A percentile compares a stretch with the other conserved stretches of the same genome.
Conservation (phyloP, 2,113 vertebrate species). For the Podarcis cretensis region DNA sequence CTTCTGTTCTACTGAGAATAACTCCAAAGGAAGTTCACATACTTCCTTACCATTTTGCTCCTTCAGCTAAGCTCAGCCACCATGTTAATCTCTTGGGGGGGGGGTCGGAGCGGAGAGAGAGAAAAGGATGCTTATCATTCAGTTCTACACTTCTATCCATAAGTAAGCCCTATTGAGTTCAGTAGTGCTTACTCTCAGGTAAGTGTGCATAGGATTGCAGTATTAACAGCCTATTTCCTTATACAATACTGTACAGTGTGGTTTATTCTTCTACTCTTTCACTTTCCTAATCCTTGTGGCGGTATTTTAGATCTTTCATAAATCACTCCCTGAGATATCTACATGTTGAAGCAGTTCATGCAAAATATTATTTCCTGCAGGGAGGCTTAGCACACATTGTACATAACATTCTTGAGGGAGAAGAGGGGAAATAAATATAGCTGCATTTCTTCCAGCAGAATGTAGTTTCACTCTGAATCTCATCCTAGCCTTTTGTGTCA, state of each 20-base stretch:
- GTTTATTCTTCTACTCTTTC: not conserved
- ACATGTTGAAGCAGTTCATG: not conserved
- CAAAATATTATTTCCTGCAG: not conserved
- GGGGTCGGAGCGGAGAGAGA: too few species aligned
- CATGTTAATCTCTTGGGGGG: not conserved
- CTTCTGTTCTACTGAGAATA: not conserved
- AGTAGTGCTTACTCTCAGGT: too few species aligned
- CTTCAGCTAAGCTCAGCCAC: not conserved
- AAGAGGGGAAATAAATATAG: constrained; percentile 39
- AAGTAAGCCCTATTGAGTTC: too few species aligned
- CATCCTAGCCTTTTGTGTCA: constrained; percentile 43
- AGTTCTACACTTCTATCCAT: too few species aligned
- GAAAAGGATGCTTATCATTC: not conserved
- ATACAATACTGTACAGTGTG: not conserved
- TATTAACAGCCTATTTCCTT: not conserved
- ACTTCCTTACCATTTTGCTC: not conserved
- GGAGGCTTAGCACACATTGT: constrained; percentile 6
- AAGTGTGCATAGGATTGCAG: too few species aligned
- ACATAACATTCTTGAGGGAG: constrained; percentile 20
- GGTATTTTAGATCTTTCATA: constrained; percentile 2
- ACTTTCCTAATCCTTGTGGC: not conserved
- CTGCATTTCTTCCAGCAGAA: not conserved
- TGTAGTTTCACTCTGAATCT: constrained; percentile 44
- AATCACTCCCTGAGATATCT: not conserved
- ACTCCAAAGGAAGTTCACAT: not conserved